Conservation (phyloP, 2,797 vertebrate genomes). For the Gallirallus australis region DNA sequence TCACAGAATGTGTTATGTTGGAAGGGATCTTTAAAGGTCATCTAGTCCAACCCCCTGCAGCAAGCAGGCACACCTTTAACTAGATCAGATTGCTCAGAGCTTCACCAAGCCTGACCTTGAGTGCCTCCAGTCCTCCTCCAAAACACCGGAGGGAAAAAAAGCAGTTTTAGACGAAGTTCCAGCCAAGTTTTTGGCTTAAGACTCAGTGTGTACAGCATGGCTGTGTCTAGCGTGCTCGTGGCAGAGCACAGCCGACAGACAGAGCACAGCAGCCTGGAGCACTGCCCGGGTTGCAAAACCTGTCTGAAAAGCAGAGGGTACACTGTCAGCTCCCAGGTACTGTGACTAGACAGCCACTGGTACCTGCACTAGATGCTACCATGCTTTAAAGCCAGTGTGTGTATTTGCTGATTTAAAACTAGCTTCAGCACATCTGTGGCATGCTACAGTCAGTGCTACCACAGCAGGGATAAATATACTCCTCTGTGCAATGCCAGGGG, state of each 20-base stretch:
- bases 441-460: background rate
- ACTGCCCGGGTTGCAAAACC: background rate
- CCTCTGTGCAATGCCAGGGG: background rate
- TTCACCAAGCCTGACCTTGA: too few species aligned
- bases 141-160: background rate
- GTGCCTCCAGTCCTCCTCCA: background rate
- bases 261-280: background rate
- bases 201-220: background rate
- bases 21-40: too few species aligned
- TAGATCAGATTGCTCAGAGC: too few species aligned
- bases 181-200: slow-evolving; percentile 4
- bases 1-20: too few species aligned
- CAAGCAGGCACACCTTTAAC: too few species aligned
- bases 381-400: background rate
- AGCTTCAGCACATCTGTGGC: background rate
- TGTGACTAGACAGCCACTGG: background rate
- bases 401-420: background rate
- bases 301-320: background rate
- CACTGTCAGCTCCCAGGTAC: background rate
- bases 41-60: too few species aligned
- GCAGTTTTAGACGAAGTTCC: background rate
- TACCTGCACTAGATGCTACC: background rate
- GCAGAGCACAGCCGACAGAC: background rate
- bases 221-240: background rate
- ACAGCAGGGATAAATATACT: slow-evolving; percentile 18